Evolutionary conservation across 2,113 vertebrate genomes (phyloP).

Genomic region (Sturnira hondurensis): DNA sequence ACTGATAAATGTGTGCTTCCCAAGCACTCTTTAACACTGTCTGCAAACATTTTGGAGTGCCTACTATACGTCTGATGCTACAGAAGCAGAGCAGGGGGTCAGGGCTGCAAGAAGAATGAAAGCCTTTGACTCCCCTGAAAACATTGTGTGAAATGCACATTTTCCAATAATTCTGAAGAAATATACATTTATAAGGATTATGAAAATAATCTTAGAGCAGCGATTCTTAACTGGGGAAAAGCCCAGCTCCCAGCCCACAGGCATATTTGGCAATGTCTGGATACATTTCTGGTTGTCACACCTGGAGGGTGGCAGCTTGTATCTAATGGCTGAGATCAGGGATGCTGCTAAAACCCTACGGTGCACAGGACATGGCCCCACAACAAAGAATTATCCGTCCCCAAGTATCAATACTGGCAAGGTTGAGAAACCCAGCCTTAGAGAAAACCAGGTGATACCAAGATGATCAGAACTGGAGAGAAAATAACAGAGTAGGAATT

Average conservation of each 20-base stretch:
- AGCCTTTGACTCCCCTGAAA: neutral
- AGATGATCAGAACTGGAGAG: neutral
- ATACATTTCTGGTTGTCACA: neutral
- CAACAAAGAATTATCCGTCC: neutral
- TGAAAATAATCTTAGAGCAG: neutral
- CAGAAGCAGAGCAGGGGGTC: neutral
- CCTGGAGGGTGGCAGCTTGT: rapidly evolving
- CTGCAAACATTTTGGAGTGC: neutral
- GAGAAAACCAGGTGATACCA: neutral
- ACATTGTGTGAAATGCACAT: neutral
- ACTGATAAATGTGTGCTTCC: neutral
- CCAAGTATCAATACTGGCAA: neutral
- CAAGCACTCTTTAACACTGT: neutral
- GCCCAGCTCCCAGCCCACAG: rapidly evolving
- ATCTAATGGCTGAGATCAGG: neutral
- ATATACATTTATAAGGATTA: neutral
- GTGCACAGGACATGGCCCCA: too few relatives aligned
- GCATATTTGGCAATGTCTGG: neutral
- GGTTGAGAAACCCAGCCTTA: neutral
- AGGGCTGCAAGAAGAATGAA: neutral
- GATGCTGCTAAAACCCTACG: neutral
- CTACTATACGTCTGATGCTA: neutral
- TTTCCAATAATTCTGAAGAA: neutral
- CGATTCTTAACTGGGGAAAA: neutral
- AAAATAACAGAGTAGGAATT: neutral